Evolutionary conservation across 1,140 invertebrate species (phyloP).

Genomic region (Lasaia peninsularis): DNA sequence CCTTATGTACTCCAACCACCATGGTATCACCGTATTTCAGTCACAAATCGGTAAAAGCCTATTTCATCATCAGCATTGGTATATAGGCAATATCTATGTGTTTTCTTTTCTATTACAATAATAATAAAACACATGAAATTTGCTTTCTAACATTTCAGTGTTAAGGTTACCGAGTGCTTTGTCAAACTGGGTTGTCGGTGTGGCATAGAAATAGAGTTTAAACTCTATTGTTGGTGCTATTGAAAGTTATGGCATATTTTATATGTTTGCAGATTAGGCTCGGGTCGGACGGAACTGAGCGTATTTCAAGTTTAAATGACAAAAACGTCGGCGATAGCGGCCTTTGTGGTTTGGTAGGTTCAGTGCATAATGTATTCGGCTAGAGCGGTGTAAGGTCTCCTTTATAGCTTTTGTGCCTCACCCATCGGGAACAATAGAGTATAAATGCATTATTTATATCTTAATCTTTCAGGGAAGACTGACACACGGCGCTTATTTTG

Average conservation of each 20-base stretch:
- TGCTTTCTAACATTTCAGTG: no score
- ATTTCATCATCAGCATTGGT: no score
- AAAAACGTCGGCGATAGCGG: slow-evolving; percentile 2
- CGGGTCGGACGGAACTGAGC: slow-evolving; percentile 2
- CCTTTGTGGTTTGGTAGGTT: slow-evolving; percentile 2
- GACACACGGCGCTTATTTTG: background rate
- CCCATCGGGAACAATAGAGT: background rate
- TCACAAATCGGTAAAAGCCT: no score
- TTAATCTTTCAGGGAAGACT: background rate
- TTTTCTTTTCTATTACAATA: no score
- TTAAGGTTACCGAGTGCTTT: background rate
- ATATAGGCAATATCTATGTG: no score
- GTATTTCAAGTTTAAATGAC: slow-evolving; percentile 7
- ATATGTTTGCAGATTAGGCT: slow-evolving; percentile 4
- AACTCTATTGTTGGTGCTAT: background rate
- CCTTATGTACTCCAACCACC: no score
- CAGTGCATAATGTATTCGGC: slow-evolving; percentile 5
- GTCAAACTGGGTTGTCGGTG: background rate
- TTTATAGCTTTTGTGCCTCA: background rate
- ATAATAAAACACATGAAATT: no score
- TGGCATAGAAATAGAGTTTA: background rate
- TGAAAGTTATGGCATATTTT: slow-evolving; percentile 1
- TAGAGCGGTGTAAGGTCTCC: background rate
- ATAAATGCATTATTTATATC: background rate
- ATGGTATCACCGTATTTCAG: no score